Conservation (phyloP, 2,888 invertebrate genomes). For the Margaritifera margaritifera region DNA sequence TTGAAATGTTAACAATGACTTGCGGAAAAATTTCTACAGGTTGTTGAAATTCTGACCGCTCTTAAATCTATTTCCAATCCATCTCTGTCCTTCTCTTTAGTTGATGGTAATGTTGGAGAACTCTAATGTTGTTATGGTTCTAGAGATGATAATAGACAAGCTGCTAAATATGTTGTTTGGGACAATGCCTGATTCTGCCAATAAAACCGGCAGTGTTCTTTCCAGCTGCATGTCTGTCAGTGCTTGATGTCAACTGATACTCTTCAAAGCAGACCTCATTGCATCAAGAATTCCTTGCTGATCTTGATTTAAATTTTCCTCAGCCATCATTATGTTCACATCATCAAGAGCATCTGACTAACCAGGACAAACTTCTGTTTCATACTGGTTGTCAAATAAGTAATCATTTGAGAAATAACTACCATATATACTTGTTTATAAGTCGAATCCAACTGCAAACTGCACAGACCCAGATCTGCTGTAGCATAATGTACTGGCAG, state of each 20-base stretch:
- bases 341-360: constrained; percentile 43
- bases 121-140: constrained; percentile 30
- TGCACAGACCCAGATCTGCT: too few species aligned
- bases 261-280: constrained; percentile 31
- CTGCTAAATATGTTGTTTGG: constrained; percentile 54
- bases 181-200: constrained; percentile 49
- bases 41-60: too few species aligned
- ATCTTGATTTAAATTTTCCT: constrained; percentile 41
- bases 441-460: too few species aligned
- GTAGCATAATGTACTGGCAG: too few species aligned
- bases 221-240: constrained; percentile 47
- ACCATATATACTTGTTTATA: too few species aligned
- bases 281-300: constrained; percentile 41
- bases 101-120: too few species aligned
- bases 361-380: constrained; percentile 28
- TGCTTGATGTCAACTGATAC: constrained; percentile 23
- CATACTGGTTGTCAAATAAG: too few species aligned
- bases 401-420: too few species aligned
- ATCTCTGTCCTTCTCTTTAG: too few species aligned
- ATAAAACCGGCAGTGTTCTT: constrained; percentile 53
- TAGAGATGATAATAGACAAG: constrained; percentile 37
- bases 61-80: too few species aligned
- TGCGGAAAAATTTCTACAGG: too few species aligned
- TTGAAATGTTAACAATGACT: too few species aligned
- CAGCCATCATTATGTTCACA: constrained; percentile 45